Percentiles rank a stretch among this genome's conserved stretches.
Conservation (phyloP, 1,140 invertebrate species). For the Halyomorpha halys region DNA sequence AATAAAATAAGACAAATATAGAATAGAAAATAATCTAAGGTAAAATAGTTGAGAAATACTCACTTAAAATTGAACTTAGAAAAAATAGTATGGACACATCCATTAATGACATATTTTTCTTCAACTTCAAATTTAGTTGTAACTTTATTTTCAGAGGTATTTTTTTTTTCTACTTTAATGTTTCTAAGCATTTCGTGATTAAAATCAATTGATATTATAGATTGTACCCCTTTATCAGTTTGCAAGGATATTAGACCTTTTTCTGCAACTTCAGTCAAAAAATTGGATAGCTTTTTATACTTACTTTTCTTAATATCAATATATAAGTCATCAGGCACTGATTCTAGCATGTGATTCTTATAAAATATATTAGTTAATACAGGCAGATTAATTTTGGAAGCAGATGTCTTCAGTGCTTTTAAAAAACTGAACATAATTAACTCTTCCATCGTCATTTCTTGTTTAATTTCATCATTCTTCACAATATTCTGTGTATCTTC, state of each 20-base stretch:
- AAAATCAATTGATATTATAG: slow-evolving; percentile 47
- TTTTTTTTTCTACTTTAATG: slow-evolving; percentile 35
- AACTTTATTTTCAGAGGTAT: slow-evolving; percentile 32
- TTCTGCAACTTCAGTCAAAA: slow-evolving; percentile 49
- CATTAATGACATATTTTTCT: slow-evolving; percentile 60
- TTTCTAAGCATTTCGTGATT: slow-evolving; percentile 43
- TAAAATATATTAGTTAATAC: slow-evolving; percentile 66
- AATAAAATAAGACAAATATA: too few species aligned
- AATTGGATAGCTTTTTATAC: slow-evolving; percentile 79
- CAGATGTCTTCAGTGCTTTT: slow-evolving; percentile 56
- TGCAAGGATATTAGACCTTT: slow-evolving; percentile 43
- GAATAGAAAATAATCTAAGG: background rate
- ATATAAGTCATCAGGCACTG: slow-evolving; percentile 50
- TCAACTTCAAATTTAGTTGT: slow-evolving; percentile 43
- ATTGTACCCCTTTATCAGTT: slow-evolving; percentile 51
- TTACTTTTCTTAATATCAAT: slow-evolving; percentile 82
- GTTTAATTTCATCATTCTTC: background rate
- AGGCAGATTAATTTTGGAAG: slow-evolving; percentile 54
- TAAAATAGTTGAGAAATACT: slow-evolving; percentile 30
- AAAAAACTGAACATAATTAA: slow-evolving; percentile 67
- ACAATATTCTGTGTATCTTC: background rate
- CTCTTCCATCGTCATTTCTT: slow-evolving; percentile 48
- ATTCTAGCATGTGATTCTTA: slow-evolving; percentile 63
- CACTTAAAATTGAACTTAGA: slow-evolving; percentile 46
- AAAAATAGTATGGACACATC: slow-evolving; percentile 52